Evolutionary conservation across 1,140 invertebrate species (phyloP), one percentile per base, ranked within the genome.

Genomic region (Diachasma alloeum): DNA sequence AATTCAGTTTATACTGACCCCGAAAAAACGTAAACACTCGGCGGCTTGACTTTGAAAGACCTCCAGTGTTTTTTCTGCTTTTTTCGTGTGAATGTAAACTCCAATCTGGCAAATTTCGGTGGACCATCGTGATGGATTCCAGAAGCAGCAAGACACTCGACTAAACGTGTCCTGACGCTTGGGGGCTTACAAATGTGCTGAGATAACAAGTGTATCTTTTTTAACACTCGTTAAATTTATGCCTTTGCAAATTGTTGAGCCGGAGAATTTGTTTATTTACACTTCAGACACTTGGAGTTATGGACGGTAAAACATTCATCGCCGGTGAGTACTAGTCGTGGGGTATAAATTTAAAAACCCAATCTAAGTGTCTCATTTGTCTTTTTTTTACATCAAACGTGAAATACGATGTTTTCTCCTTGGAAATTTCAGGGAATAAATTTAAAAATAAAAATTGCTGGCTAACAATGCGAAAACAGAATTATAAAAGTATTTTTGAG

Each of bases 291-390:
- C 83, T 79, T 78, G 83, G 67, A 84, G 72, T 85, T 83, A 81
- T 75, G 74, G 74, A 44, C 79, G 78, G 82, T 83, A 83, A 86
- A 84, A 84, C 80, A 84, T 82, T 86, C 84, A 81, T 83, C 83
- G 76, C 74, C 74, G 68, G 78, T 75, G 72, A 76, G 80, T 84
- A 81, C 80, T 72, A 17, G 22, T 15, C 24, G 24, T 31, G 26
- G 31, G 17, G 15, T 53, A 53, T 69, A 44, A 69, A 71, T 46
- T 48, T 48, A 46, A 26, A 48, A 46, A 24, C 4, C 69, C 24
- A 44, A 48, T 71, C 37, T 70, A 59, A 59, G 3, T 59, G 53
- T 59, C 53, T 59, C 53, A 22, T 59, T 22, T 10, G 17, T 59
- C 53, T 59, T 59, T 59, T 59, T 59, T 59, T 5, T 5, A 59